Conservation (phyloP, 2,888 invertebrate species). For the Campoplex capitator region DNA sequence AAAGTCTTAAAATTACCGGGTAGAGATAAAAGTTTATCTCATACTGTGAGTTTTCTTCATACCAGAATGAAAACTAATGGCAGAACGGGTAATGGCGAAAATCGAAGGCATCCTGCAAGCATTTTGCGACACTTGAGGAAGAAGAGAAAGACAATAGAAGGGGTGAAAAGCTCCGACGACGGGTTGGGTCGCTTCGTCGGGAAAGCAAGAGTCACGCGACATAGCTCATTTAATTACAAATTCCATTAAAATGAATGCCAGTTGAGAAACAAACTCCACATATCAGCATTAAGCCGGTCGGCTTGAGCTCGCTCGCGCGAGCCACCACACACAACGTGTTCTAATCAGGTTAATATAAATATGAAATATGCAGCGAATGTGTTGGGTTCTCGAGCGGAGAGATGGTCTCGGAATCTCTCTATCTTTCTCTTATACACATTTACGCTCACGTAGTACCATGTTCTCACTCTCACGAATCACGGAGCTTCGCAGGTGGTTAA, state of each 20-base stretch:
- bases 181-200: slow-evolving; percentile 43
- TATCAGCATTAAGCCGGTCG: slow-evolving; percentile 83
- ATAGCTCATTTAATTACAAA: slow-evolving; percentile 84
- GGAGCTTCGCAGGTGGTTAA: slow-evolving; percentile 74
- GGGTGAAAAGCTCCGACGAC: slow-evolving; percentile 36
- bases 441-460: slow-evolving; percentile 10
- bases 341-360: slow-evolving; percentile 85
- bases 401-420: slow-evolving; percentile 55
- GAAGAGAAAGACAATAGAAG: slow-evolving; percentile 56
- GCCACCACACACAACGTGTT: slow-evolving; percentile 78
- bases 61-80: background rate
- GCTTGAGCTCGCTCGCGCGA: slow-evolving; percentile 67
- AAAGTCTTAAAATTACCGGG: background rate
- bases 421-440: slow-evolving; percentile 2
- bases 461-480: slow-evolving; percentile 42
- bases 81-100: slow-evolving; percentile 16
- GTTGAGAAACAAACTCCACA: slow-evolving; percentile 85
- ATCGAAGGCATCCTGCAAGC: slow-evolving; percentile 10
- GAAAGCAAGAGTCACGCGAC: slow-evolving; percentile 75
- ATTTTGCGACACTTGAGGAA: slow-evolving; percentile 41
- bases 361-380: slow-evolving; percentile 84
- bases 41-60: background rate
- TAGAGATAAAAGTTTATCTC: slow-evolving; percentile 15
- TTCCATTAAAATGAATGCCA: slow-evolving; percentile 85
- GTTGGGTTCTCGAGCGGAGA: slow-evolving; percentile 72